These are phyloP conservation scores for Zaprionus obscuricornis DNA, from an alignment of 2,888 invertebrate genomes.

Conservation along the genomic window DNA sequence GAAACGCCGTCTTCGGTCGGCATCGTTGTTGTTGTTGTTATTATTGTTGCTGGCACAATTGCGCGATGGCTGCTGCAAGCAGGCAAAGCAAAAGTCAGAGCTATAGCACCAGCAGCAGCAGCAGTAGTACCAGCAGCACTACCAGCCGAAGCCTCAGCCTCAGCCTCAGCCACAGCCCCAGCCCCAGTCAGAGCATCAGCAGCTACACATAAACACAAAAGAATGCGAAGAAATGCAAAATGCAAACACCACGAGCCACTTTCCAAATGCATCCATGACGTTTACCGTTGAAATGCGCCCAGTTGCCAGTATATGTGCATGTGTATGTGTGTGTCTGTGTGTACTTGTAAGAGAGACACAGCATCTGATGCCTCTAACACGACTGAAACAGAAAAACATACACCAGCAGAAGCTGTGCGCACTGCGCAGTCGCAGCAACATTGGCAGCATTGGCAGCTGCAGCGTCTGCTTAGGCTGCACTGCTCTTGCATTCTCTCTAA, in stretches of 20 bases:
- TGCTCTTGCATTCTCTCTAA: conserved; percentile 36
- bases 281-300: conserved; percentile 78
- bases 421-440: neutral
- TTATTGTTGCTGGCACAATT: conserved; percentile 66
- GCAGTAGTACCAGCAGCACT: neutral
- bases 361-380: conserved; percentile 17
- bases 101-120: conserved; percentile 10
- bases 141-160: conserved; percentile 25
- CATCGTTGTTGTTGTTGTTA: conserved; percentile 30
- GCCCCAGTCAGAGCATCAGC: conserved; percentile 7
- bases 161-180: conserved; percentile 38
- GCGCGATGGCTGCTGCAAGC: conserved; percentile 52
- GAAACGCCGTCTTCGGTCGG: conserved; percentile 71
- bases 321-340: conserved; percentile 18
- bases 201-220: conserved; percentile 73
- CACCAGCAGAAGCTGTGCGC: neutral
- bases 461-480: conserved; percentile 19
- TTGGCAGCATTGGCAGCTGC: conserved; percentile 9
- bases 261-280: conserved; percentile 81
- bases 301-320: conserved; percentile 44
- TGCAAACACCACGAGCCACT: conserved; percentile 80
- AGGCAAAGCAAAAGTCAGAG: conserved; percentile 54
- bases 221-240: conserved; percentile 79
- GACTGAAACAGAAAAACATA: conserved; percentile 10
- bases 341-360: conserved; percentile 43